Percentiles rank a stretch among this genome's conserved stretches.
These are phyloP conservation scores for Eulemur macaco DNA, from an alignment of 2,113 vertebrate genomes.

Conservation along the genomic window DNA sequence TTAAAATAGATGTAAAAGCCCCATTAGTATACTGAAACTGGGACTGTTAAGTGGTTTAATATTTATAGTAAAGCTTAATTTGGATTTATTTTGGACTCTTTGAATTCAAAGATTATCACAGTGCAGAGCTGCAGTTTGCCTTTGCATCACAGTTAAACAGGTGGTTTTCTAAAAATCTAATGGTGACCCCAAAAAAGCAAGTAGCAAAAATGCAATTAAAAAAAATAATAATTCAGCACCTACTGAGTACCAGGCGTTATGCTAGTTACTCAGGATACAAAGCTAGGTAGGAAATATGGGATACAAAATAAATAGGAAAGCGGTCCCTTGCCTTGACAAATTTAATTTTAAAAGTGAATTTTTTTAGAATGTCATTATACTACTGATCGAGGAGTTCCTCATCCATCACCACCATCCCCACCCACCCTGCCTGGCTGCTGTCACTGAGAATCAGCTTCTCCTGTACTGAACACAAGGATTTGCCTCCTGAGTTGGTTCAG, in stretches of 20 bases:
- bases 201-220: neutral
- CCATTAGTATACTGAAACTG: neutral
- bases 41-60: neutral
- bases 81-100: neutral
- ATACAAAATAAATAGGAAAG: neutral
- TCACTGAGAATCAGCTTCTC: neutral
- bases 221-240: neutral
- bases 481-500: neutral
- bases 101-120: neutral
- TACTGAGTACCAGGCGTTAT: neutral
- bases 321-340: neutral
- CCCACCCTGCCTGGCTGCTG: too few relatives aligned
- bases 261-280: neutral
- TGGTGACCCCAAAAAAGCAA: neutral
- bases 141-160: neutral
- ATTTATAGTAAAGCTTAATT: neutral
- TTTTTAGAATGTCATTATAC: neutral
- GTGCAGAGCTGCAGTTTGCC: neutral
- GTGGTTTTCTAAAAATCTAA: neutral
- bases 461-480: neutral
- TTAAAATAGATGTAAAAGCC: neutral
- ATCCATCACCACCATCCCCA: neutral
- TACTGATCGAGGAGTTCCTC: neutral
- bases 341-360: neutral
- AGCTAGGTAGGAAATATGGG: neutral